A percentile compares a stretch with the other conserved stretches of the same genome.
These are phyloP conservation scores for Epinephelus coioides DNA, from an alignment of 2,797 vertebrate genomes.

Conservation along the genomic window DNA sequence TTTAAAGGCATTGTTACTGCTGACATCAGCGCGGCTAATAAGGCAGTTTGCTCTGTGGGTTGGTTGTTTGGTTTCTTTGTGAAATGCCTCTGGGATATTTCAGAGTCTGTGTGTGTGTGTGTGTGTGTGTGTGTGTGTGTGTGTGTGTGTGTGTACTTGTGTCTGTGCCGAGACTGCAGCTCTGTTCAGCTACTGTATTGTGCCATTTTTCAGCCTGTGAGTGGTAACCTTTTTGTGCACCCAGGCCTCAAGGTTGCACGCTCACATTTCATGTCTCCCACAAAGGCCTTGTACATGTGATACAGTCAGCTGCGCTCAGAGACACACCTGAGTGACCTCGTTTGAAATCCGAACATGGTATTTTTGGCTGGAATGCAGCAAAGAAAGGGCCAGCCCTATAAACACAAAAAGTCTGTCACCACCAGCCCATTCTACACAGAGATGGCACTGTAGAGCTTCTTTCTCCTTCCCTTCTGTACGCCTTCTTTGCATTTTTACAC, in stretches of 20 bases:
- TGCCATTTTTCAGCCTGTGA: constrained; percentile 25
- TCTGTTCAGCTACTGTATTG: constrained; percentile 21
- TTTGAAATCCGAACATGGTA: constrained; percentile 28
- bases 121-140: constrained; percentile 21
- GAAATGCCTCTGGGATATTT: constrained; percentile 55
- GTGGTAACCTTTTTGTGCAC: constrained; percentile 35
- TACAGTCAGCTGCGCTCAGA: constrained; percentile 24
- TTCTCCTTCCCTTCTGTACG: too few species aligned
- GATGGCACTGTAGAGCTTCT: too few species aligned
- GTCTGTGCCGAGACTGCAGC: constrained; percentile 31
- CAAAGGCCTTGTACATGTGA: constrained; percentile 32
- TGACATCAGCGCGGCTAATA: constrained; percentile 37
- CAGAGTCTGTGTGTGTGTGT: constrained; percentile 8
- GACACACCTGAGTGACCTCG: constrained; percentile 45
- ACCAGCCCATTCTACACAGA: too few species aligned
- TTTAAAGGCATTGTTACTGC: constrained; percentile 56
- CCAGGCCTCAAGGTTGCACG: constrained; percentile 40
- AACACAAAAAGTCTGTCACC: too few species aligned
- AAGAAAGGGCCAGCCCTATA: too few species aligned
- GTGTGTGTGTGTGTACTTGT: constrained; percentile 18
- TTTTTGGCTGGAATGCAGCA: too few species aligned
- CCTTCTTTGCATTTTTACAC: too few species aligned
- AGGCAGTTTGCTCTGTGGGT: constrained; percentile 50
- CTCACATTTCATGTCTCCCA: constrained; percentile 53
- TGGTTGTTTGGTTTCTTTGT: constrained; percentile 58